A percentile compares a stretch with the other conserved stretches of the same genome.
Evolutionary conservation across 2,113 vertebrate genomes (phyloP).

Genomic region (Campylorhamphus procurvoides): DNA sequence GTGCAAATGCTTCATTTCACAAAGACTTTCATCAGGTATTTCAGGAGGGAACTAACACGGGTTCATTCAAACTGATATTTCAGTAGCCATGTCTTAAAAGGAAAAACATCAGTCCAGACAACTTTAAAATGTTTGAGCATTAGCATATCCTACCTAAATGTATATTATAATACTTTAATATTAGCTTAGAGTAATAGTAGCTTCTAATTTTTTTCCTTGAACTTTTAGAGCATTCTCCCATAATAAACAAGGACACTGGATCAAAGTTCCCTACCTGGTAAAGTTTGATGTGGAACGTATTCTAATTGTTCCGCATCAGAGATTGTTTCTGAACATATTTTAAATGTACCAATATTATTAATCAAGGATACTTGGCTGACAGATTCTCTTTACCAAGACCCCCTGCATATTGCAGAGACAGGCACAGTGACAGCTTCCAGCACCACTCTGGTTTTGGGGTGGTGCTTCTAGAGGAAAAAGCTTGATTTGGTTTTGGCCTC

Average conservation of each 20-base stretch:
- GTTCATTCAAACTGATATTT: neutral
- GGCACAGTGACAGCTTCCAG: neutral
- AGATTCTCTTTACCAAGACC: neutral
- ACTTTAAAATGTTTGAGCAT: neutral
- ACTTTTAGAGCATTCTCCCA: neutral
- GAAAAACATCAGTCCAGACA: neutral
- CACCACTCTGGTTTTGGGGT: neutral
- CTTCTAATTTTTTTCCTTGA: neutral
- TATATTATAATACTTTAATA: neutral
- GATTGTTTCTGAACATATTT: neutral
- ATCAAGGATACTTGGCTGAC: fast-evolving
- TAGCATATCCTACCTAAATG: neutral
- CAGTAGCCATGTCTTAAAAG: neutral
- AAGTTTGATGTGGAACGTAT: neutral
- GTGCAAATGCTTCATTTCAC: neutral
- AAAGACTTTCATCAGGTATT: neutral
- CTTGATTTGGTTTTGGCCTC: neutral
- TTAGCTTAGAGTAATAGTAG: neutral
- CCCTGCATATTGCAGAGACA: neutral
- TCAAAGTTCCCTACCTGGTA: neutral
- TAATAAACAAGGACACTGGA: neutral
- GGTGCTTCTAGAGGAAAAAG: neutral
- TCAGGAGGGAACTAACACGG: neutral
- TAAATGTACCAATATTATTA: neutral
- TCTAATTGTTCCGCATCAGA: neutral